A percentile compares a stretch with the other conserved stretches of the same genome.
Conservation (phyloP, 2,797 vertebrate genomes). For the Muscicapa striata region DNA sequence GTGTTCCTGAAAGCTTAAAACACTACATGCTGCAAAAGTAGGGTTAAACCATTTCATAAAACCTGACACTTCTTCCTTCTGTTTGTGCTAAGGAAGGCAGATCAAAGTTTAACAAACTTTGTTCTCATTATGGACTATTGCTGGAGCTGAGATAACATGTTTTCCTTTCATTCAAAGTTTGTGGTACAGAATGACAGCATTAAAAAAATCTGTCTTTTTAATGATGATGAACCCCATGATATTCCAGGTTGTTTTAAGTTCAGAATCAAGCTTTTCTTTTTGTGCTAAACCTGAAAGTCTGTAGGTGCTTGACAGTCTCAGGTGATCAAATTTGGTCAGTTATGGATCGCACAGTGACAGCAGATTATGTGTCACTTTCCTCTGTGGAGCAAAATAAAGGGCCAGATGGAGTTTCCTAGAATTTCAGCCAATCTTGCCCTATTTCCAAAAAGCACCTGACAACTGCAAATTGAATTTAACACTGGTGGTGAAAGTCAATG, state of each 20-base stretch:
- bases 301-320: not conserved
- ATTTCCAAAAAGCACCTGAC: not conserved
- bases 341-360: not conserved
- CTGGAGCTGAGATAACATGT: not conserved
- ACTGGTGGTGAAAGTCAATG: not conserved
- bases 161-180: not conserved
- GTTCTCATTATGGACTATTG: not conserved
- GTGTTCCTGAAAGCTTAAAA: not conserved
- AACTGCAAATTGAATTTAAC: slow-evolving; percentile 8
- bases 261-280: not conserved
- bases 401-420: slow-evolving; percentile 10
- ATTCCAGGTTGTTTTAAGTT: not conserved
- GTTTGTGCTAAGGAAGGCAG: not conserved
- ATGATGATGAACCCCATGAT: not conserved
- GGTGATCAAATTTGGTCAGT: not conserved
- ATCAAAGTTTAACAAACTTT: not conserved
- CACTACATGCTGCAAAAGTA: not conserved
- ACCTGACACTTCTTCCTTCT: not conserved
- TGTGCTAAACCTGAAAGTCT: not conserved
- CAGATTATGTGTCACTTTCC: not conserved
- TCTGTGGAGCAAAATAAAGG: not conserved
- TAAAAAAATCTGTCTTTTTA: not conserved
- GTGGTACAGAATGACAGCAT: not conserved
- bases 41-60: not conserved
- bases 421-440: not conserved